phyloP scores from a whole-genome alignment of 2,888 invertebrate genomes.

The Epinotia brunnichana region DNA sequence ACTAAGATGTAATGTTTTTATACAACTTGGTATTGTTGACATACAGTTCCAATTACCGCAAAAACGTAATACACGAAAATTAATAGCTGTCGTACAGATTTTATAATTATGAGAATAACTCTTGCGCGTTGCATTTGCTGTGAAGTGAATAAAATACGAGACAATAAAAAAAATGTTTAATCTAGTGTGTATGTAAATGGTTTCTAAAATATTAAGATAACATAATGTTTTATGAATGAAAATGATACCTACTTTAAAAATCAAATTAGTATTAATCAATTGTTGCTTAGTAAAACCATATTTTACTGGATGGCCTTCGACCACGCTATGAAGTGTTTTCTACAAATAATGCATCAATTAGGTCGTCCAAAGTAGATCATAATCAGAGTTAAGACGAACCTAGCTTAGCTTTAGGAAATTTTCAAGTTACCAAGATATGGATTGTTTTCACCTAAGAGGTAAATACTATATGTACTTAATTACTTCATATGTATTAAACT shows the following conservation, averaged over 20 bases:
- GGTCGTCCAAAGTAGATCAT: conserved; percentile 31
- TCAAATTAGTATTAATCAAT: background rate
- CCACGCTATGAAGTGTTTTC: conserved; percentile 15
- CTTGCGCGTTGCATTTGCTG: conserved; percentile 12
- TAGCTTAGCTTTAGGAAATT: conserved; percentile 25
- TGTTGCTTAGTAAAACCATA: background rate
- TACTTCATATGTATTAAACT: conserved; percentile 6
- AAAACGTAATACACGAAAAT: conserved; percentile 8
- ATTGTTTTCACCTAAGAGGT: conserved; percentile 32
- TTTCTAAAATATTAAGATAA: conserved; percentile 14
- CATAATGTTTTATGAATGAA: conserved; percentile 6
- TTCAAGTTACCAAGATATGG: conserved; percentile 23
- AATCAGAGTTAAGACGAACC: conserved; percentile 14
- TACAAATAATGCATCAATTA: conserved; percentile 23
- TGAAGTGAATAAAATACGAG: conserved; percentile 6
- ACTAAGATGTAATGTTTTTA: conserved; percentile 17
- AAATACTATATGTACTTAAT: conserved; percentile 1
- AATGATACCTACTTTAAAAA: background rate
- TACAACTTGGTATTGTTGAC: background rate
- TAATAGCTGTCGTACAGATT: conserved; percentile 35
- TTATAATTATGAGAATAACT: conserved; percentile 19
- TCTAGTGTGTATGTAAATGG: conserved; percentile 13
- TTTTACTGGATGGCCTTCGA: conserved; percentile 28
- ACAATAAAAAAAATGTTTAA: conserved; percentile 35
- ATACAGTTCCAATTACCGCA: conserved; percentile 5